These are phyloP conservation scores for Andrena chrysosceles DNA, from an alignment of 2,888 invertebrate species.

Conservation along the genomic window DNA sequence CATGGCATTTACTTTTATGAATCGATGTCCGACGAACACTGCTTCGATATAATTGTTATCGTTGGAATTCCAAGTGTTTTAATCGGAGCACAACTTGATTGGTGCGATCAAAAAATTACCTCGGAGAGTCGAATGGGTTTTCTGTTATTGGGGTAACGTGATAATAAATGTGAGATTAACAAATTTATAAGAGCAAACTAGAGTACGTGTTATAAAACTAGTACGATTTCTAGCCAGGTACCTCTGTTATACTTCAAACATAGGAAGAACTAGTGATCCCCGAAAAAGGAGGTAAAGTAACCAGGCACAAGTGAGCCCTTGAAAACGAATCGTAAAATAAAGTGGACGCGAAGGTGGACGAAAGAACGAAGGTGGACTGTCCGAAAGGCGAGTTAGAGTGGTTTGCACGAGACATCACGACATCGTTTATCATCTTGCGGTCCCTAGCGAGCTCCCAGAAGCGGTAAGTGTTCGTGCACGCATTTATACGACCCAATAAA, in stretches of 20 bases:
- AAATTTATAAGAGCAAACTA: too few species aligned
- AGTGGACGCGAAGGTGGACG: slow-evolving; percentile 35
- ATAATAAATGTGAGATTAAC: too few species aligned
- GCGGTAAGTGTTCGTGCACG: slow-evolving; percentile 35
- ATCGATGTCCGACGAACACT: not conserved
- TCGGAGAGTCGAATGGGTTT: too few species aligned
- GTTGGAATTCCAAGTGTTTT: not conserved
- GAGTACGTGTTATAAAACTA: too few species aligned
- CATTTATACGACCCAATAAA: slow-evolving; percentile 51
- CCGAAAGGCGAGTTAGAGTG: slow-evolving; percentile 9
- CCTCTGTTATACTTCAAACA: not conserved
- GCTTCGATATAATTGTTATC: not conserved
- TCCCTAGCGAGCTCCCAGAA: slow-evolving; percentile 15
- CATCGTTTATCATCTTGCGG: slow-evolving; percentile 60
- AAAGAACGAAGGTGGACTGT: slow-evolving; percentile 37
- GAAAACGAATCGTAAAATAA: not conserved
- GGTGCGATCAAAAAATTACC: not conserved
- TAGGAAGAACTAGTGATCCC: not conserved
- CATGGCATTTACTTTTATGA: slow-evolving; percentile 3
- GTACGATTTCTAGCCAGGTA: too few species aligned
- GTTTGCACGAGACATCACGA: slow-evolving; percentile 51
- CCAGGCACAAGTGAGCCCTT: not conserved
- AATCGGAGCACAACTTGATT: not conserved
- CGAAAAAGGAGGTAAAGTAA: not conserved
- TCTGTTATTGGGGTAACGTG: too few species aligned